These are phyloP conservation scores for Orchestia grillus DNA, from an alignment of 1,140 invertebrate species.

Conservation along the genomic window DNA sequence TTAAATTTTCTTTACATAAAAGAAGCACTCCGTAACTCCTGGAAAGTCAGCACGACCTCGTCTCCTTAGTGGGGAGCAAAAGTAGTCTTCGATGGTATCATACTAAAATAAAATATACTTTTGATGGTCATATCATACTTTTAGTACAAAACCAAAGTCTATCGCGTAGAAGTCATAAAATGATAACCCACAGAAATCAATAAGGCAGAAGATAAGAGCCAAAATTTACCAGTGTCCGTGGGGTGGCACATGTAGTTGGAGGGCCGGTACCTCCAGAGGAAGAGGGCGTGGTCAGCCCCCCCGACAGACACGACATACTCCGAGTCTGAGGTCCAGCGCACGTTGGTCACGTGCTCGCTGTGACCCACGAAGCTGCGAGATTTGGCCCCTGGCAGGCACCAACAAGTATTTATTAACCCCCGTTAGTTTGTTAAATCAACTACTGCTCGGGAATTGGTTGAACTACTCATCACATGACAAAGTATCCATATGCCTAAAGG, in stretches of 20 bases:
- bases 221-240: slow-evolving; percentile 55
- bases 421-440: background rate
- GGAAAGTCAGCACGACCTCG: no score
- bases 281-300: slow-evolving; percentile 64
- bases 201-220: background rate
- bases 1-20: no score
- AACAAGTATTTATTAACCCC: background rate
- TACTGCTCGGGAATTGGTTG: background rate
- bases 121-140: background rate
- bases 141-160: background rate
- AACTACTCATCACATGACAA: no score
- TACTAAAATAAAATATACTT: background rate
- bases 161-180: background rate
- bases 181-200: background rate
- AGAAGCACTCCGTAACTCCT: no score
- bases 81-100: background rate
- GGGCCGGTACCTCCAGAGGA: slow-evolving; percentile 62
- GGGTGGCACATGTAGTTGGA: background rate
- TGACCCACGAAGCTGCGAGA: slow-evolving; percentile 62
- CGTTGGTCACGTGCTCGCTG: slow-evolving; percentile 65
- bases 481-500: no score
- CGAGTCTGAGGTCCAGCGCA: slow-evolving; percentile 63
- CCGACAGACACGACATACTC: slow-evolving; percentile 65
- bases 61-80: no score
- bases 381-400: slow-evolving; percentile 58